Percentiles rank a stretch among this genome's conserved stretches.
phyloP scores from a whole-genome alignment of 2,797 vertebrate genomes.

The Ctenosaura bakeri region DNA sequence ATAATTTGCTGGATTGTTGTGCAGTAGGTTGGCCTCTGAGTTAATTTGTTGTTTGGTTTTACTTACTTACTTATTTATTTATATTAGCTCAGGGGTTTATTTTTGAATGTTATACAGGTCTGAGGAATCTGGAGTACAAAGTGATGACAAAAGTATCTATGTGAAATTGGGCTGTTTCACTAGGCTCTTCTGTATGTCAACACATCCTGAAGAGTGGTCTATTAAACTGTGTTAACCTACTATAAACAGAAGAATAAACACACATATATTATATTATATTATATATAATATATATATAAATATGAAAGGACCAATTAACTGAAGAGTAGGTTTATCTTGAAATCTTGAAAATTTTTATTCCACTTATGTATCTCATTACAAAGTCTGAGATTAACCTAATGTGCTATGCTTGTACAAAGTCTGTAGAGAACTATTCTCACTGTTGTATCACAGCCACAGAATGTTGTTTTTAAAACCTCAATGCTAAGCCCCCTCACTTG shows the following conservation, averaged over 20 bases:
- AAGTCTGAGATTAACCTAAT: neutral
- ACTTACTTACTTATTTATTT: neutral
- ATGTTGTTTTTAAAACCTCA: neutral
- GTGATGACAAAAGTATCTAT: rapidly evolving
- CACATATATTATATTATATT: neutral
- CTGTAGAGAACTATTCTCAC: neutral
- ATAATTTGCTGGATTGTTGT: conserved; percentile 17
- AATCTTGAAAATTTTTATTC: neutral
- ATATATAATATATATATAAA: too few relatives aligned
- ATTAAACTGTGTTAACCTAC: neutral
- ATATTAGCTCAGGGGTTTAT: neutral
- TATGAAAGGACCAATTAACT: neutral
- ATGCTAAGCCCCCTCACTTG: neutral
- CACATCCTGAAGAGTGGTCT: neutral
- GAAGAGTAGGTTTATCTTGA: neutral
- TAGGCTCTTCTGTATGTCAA: neutral
- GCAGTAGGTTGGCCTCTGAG: neutral
- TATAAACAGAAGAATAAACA: rapidly evolving
- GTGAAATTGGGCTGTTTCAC: neutral
- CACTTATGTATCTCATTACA: neutral
- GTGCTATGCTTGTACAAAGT: neutral
- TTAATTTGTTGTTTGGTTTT: neutral
- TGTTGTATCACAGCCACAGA: neutral
- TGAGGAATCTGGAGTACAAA: rapidly evolving
- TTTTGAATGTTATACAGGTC: neutral